A percentile compares a stretch with the other conserved stretches of the same genome.
These are phyloP conservation scores for Metopolophium dirhodum DNA, from an alignment of 1,140 invertebrate species.

Conservation along the genomic window DNA sequence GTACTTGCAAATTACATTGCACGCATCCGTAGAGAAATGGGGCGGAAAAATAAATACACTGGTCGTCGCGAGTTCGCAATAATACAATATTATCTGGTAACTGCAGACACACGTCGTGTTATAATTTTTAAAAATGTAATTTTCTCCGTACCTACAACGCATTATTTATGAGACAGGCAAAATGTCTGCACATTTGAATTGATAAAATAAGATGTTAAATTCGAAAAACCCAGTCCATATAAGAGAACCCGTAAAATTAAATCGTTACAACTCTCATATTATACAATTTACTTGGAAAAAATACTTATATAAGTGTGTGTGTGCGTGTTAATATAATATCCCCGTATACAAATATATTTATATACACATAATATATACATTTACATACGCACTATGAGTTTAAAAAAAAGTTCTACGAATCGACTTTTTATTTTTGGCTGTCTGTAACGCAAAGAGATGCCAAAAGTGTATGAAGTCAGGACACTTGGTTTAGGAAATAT, in stretches of 20 bases:
- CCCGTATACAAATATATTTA: background rate
- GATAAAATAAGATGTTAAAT: background rate
- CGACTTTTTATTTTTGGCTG: background rate
- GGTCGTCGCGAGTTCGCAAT: background rate
- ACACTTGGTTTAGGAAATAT: conserved; percentile 17
- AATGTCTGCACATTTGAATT: background rate
- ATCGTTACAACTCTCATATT: background rate
- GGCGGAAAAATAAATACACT: background rate
- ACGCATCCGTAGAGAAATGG: background rate
- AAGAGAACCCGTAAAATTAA: background rate
- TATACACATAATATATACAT: background rate
- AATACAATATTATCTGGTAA: background rate
- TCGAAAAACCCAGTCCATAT: background rate
- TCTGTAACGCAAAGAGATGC: background rate
- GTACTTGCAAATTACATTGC: background rate
- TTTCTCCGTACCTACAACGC: background rate
- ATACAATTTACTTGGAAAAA: background rate
- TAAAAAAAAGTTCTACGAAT: background rate
- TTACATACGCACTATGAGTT: background rate
- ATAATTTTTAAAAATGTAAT: background rate
- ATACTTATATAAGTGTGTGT: background rate
- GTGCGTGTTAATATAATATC: background rate
- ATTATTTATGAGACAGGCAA: background rate
- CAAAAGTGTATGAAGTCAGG: background rate
- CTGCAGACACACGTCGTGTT: background rate